Evolutionary conservation across 2,797 vertebrate species (phyloP).

Genomic region (Tiaroga cobitis): DNA sequence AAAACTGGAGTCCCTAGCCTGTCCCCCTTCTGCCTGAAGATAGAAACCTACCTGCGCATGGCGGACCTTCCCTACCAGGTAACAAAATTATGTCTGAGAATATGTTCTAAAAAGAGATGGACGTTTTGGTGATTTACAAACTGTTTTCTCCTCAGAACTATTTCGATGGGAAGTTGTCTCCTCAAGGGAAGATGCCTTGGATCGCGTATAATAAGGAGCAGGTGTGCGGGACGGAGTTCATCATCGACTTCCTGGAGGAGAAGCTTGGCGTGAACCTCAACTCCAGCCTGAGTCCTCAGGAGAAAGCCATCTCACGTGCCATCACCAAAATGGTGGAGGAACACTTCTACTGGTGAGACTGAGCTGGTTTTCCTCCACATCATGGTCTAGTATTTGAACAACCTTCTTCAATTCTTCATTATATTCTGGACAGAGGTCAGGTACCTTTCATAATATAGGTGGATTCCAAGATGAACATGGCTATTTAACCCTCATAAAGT

Average conservation of each 20-base stretch:
- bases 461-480: neutral
- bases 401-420: neutral
- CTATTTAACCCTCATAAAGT: neutral
- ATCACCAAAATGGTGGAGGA: constrained; percentile 98
- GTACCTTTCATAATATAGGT: neutral
- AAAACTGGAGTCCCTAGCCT: constrained; percentile 90
- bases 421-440: neutral
- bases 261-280: constrained; percentile 93
- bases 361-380: neutral
- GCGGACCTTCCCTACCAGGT: constrained; percentile 98
- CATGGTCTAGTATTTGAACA: neutral
- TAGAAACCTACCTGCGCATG: constrained; percentile 99
- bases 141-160: constrained; percentile 83
- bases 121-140: neutral
- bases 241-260: constrained; percentile 97
- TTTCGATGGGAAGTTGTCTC: constrained; percentile 97
- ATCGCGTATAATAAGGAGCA: constrained; percentile 96
- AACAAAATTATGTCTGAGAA: constrained; percentile 25
- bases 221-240: constrained; percentile 94
- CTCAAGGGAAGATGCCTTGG: constrained; percentile 99
- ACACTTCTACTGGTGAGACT: constrained; percentile 95
- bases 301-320: constrained; percentile 90
- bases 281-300: constrained; percentile 87
- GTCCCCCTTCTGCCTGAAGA: constrained; percentile 97
- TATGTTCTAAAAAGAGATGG: neutral